Percentiles rank a stretch among this genome's conserved stretches.
Evolutionary conservation across 2,888 invertebrate species (phyloP).

Genomic region (Ametastegia equiseti): DNA sequence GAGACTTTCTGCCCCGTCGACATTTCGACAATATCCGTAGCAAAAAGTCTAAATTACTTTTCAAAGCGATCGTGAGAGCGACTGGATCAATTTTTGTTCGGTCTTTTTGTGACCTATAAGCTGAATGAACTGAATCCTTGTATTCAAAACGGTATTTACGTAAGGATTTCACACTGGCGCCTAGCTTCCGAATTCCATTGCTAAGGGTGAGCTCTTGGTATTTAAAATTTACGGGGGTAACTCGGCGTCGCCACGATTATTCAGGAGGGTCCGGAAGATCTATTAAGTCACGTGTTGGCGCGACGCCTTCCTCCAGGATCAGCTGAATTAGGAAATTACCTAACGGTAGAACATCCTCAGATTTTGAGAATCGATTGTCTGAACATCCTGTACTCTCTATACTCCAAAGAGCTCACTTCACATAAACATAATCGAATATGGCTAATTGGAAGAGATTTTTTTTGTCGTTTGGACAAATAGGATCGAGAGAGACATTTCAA

Average conservation of each 20-base stretch:
- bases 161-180: constrained; percentile 46
- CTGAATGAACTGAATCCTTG: not conserved
- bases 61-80: not conserved
- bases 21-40: no score
- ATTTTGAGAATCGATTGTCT: not conserved
- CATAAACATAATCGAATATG: no score
- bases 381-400: no score
- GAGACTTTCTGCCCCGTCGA: not conserved
- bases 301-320: constrained; percentile 56
- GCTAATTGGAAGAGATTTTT: no score
- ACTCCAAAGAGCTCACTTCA: no score
- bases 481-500: not conserved
- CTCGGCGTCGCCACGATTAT: constrained; percentile 5
- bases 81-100: not conserved
- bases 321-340: not conserved
- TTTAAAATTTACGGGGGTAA: constrained; percentile 49
- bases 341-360: not conserved
- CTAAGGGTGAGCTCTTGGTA: constrained; percentile 42
- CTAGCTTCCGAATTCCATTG: constrained; percentile 49
- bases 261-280: constrained; percentile 30
- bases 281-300: constrained; percentile 55
- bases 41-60: no score
- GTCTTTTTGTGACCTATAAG: constrained; percentile 6
- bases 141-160: not conserved
- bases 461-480: no score